Evolutionary conservation across 35 echinoderm and acorn worm genomes (phyloP).

Genomic region (Anneissia japonica): DNA sequence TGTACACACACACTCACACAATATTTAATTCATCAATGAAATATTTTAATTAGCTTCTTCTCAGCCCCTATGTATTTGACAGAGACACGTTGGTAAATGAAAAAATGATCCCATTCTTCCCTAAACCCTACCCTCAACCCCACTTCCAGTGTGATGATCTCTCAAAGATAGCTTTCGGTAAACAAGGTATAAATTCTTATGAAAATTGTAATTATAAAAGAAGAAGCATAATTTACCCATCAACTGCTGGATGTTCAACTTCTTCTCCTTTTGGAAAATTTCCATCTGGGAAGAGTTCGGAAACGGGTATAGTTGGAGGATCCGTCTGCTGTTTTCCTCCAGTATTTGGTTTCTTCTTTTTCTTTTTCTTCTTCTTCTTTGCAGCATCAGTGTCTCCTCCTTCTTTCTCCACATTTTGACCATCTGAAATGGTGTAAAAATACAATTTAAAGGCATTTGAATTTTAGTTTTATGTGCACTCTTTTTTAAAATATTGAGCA

Average conservation of each 20-base stretch:
- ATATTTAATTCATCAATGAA: too few relatives aligned
- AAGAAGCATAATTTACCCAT: constrained; percentile 50
- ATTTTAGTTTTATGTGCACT: too few relatives aligned
- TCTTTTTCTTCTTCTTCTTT: constrained; percentile 98
- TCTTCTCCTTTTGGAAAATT: constrained; percentile 74
- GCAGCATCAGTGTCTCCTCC: constrained; percentile 8
- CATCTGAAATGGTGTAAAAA: background rate
- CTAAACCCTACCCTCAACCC: too few relatives aligned
- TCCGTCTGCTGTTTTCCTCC: constrained; percentile 76
- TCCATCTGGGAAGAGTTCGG: constrained; percentile 84
- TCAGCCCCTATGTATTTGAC: too few relatives aligned
- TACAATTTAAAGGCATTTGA: background rate
- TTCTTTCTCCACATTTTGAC: constrained; percentile 1
- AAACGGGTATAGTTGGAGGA: constrained; percentile 88
- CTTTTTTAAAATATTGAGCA: too few relatives aligned
- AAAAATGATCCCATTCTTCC: too few relatives aligned
- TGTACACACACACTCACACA: too few relatives aligned
- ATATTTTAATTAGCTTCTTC: too few relatives aligned
- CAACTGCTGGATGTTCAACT: constrained; percentile 62
- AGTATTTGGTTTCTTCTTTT: constrained; percentile 65
- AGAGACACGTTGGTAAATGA: too few relatives aligned
- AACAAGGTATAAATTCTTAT: background rate
- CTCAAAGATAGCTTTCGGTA: too few relatives aligned
- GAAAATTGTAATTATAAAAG: background rate
- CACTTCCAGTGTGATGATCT: too few relatives aligned